Conservation (phyloP, 2,797 vertebrate genomes). For the Phataginus tricuspis region DNA sequence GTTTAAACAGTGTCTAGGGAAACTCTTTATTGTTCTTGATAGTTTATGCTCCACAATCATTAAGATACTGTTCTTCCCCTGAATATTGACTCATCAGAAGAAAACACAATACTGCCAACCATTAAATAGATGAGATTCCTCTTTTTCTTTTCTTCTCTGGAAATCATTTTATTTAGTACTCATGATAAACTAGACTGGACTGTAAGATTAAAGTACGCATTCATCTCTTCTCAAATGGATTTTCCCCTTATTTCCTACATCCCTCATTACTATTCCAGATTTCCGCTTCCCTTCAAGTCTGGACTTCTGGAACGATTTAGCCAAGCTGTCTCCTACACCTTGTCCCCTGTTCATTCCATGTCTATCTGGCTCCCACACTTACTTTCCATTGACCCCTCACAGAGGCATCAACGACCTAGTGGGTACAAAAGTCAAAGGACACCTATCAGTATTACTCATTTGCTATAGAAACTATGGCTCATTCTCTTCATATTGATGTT, state of each 20-base stretch:
- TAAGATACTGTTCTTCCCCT: not conserved
- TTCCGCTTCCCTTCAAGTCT: not conserved
- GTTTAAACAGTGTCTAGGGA: not conserved
- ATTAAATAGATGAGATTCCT: not conserved
- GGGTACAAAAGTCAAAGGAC: not conserved
- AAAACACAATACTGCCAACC: not conserved
- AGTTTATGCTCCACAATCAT: not conserved
- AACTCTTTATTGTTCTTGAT: not conserved
- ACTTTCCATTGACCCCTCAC: not conserved
- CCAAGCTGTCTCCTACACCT: not conserved
- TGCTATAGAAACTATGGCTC: rapidly evolving
- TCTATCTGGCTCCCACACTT: not conserved
- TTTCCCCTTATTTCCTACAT: not conserved
- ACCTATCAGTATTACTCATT: not conserved
- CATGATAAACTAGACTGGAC: not conserved
- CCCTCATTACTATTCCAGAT: not conserved
- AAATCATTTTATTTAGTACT: not conserved
- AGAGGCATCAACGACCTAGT: not conserved
- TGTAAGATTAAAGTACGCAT: not conserved
- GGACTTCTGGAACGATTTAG: not conserved
- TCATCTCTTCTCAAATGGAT: not conserved
- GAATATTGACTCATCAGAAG: not conserved
- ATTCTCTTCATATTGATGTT: not conserved
- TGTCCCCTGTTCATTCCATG: not conserved
- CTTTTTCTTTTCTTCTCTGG: not conserved